Base-by-base conservation (phyloP, 2,888 invertebrate species). In the Listrodromus nycthemerus region DNA sequence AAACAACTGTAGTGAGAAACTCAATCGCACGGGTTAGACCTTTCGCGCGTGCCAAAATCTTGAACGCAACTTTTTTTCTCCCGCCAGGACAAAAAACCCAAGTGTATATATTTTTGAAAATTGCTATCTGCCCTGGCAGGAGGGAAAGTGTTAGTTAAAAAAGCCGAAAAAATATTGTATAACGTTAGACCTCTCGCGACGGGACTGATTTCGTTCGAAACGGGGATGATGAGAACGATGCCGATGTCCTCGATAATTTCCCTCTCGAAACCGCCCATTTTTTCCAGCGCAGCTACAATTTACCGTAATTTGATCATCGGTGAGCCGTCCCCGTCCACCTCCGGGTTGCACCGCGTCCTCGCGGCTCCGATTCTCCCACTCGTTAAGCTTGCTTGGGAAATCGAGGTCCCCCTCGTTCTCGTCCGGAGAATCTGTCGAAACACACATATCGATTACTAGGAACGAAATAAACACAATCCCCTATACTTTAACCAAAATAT, bases 361-460 rank as follows among this genome's bases (percentile, higher is more conserved):
- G 52, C 63, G 74, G 45, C 76, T 81, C 75, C 80, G 80, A 27
- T 78, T 78, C 65, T 87, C 80, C 84, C 83, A 84, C 37, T 76
- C 79, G 50, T 85, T 67, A 52, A 84, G 61, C 66, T 84, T 81
- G 37, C 73, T 74, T 48, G 85, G 80, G 24, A 85, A 85, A 48
- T 85, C 82, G 24, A 58, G 63, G 21, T 45, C 55, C 75, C 30
- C 45, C 13, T 78, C 83, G 58, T 82, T 80, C 8, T 84, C 82
- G 21, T 67, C 61, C n/a, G 13, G 52, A 66, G 81, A 84, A 61
- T 24, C 81, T 80, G 33, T 65, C 21, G 73, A 50, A 67, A 52
- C 8, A 19, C 41, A 13, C 41, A 41, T 16, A 41, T 41, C 41
- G 41, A 16, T 41, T 10, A 41, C 41, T 41, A 3, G 4, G 41